Evolutionary conservation across 2,113 vertebrate genomes (phyloP).

Genomic region (Benthochromis sp.): DNA sequence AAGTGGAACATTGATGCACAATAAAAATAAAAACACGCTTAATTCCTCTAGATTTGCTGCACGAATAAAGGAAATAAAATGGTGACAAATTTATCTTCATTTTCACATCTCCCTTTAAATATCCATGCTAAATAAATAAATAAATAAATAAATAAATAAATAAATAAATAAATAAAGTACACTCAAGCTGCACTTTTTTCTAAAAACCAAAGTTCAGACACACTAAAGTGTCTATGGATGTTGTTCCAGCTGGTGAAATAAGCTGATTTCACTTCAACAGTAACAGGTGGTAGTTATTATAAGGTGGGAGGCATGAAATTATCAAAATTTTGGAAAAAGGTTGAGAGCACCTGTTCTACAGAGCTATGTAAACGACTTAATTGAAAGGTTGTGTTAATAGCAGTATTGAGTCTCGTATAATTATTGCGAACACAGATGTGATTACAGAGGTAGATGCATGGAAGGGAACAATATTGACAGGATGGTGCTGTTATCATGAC

Average conservation of each 20-base stretch:
- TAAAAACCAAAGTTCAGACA: not conserved
- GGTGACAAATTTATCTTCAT: not conserved
- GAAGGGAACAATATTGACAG: not conserved
- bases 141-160: not conserved
- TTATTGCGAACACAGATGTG: not conserved
- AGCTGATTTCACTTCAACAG: not conserved
- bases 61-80: not conserved
- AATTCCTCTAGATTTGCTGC: not conserved
- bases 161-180: not conserved
- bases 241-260: not conserved
- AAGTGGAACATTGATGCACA: not conserved
- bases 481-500: not conserved
- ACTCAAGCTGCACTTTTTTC: not conserved
- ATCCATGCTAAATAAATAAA: not conserved
- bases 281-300: slow-evolving; percentile 7
- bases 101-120: not conserved
- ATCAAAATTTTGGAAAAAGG: not conserved
- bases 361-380: not conserved
- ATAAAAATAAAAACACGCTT: not conserved
- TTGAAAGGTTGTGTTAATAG: slow-evolving; percentile 9
- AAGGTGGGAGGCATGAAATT: not conserved
- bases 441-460: not conserved
- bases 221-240: not conserved
- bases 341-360: not conserved
- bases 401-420: not conserved